Conservation (phyloP, 2,797 vertebrate species). For the Acanthis flammea region DNA sequence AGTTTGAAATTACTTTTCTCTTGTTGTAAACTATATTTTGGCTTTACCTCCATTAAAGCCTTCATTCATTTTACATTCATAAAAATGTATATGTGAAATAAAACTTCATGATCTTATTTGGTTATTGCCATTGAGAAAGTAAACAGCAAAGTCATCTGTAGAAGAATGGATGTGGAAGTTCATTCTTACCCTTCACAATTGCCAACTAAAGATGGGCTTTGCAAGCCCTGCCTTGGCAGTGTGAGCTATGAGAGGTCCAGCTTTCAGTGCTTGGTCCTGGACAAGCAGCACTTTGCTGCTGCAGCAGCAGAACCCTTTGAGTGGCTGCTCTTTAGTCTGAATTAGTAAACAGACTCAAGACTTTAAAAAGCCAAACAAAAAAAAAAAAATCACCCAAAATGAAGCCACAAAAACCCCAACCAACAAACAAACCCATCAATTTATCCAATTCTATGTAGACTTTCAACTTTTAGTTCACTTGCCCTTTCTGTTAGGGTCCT, state of each 20-base stretch:
- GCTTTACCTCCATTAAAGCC: background rate
- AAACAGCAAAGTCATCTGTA: background rate
- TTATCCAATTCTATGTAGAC: background rate
- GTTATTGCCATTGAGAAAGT: background rate
- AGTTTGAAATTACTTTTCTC: background rate
- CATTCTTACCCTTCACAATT: accelerated
- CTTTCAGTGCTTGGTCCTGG: background rate
- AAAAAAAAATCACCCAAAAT: background rate
- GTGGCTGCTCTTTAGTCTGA: background rate
- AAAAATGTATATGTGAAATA: background rate
- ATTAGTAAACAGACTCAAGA: background rate
- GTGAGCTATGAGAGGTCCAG: background rate
- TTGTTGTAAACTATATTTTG: background rate
- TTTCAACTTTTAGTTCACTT: background rate
- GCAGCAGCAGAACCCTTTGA: background rate
- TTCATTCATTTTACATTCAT: background rate
- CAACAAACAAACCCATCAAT: background rate
- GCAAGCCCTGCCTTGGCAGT: background rate
- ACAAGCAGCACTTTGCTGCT: background rate
- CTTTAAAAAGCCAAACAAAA: background rate
- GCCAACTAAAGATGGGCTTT: background rate
- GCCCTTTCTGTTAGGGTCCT: background rate
- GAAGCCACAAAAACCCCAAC: background rate
- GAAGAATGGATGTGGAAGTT: background rate
- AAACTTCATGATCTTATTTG: background rate